Conservation (phyloP, 2,888 invertebrate species). For the Halictus quadricinctus region DNA sequence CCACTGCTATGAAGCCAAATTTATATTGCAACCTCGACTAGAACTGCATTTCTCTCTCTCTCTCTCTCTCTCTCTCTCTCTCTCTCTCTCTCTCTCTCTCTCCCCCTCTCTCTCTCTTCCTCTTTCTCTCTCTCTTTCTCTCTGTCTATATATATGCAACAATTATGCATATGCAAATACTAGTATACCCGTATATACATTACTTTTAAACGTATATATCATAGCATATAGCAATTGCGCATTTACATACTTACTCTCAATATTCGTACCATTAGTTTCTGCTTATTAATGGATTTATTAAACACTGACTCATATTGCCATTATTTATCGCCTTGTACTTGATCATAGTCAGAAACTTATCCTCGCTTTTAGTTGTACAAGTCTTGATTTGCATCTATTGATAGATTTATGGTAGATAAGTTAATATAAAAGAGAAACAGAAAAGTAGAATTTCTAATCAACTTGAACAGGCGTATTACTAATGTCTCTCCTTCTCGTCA, state of each 20-base stretch:
- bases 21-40: conserved; percentile 58
- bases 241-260: conserved; percentile 36
- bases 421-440: conserved; percentile 20
- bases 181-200: conserved; percentile 45
- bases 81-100: not conserved
- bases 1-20: conserved; percentile 46
- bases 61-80: not conserved
- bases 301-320: conserved; percentile 62
- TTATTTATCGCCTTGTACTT: conserved; percentile 67
- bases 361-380: conserved; percentile 48
- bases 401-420: conserved; percentile 58
- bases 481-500: not conserved
- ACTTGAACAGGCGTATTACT: conserved; percentile 25
- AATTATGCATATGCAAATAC: conserved; percentile 41
- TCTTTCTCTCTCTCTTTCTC: conserved; percentile 18
- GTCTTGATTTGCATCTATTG: conserved; percentile 64
- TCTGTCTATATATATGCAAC: conserved; percentile 32
- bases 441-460: conserved; percentile 1
- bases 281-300: conserved; percentile 54
- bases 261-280: conserved; percentile 29
- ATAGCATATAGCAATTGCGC: conserved; percentile 29
- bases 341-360: conserved; percentile 53
- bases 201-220: conserved; percentile 25
- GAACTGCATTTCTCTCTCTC: conserved; percentile 13
- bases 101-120: not conserved